A percentile compares a stretch with the other conserved stretches of the same genome.
Evolutionary conservation across 2,113 vertebrate genomes (phyloP).

Genomic region (Sigmodon hispidus): DNA sequence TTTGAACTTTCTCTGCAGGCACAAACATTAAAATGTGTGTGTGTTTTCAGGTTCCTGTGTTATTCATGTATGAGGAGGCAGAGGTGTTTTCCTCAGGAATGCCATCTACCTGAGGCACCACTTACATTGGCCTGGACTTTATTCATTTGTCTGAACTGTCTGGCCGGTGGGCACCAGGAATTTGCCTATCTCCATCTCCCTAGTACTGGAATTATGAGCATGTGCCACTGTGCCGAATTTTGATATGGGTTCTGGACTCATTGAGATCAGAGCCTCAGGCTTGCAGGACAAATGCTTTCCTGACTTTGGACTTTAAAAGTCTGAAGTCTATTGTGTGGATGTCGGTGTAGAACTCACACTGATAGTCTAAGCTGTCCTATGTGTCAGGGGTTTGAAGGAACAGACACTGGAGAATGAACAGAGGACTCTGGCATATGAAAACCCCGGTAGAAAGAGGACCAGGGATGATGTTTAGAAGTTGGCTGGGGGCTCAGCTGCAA

Average conservation of each 20-base stretch:
- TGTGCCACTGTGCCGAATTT: background rate
- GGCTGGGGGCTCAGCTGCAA: background rate
- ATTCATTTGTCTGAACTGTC: background rate
- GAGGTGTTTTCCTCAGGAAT: background rate
- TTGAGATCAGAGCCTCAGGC: background rate
- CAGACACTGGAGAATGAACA: background rate
- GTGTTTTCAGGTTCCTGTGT: background rate
- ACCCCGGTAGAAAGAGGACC: background rate
- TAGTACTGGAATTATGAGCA: no score
- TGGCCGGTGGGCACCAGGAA: background rate
- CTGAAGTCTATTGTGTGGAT: background rate
- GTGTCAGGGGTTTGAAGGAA: background rate
- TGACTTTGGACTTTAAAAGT: background rate
- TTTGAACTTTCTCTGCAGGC: background rate
- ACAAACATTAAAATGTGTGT: background rate
- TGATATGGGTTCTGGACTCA: background rate
- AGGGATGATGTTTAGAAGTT: background rate
- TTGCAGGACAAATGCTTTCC: background rate
- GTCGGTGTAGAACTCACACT: background rate
- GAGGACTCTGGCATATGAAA: background rate
- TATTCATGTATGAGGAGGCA: background rate
- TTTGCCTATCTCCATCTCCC: no score
- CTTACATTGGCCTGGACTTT: background rate
- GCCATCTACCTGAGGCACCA: background rate
- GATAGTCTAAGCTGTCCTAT: background rate